Evolutionary conservation across 2,888 invertebrate genomes (phyloP), one percentile per base, ranked within the genome.

Genomic region (Melolontha melolontha): DNA sequence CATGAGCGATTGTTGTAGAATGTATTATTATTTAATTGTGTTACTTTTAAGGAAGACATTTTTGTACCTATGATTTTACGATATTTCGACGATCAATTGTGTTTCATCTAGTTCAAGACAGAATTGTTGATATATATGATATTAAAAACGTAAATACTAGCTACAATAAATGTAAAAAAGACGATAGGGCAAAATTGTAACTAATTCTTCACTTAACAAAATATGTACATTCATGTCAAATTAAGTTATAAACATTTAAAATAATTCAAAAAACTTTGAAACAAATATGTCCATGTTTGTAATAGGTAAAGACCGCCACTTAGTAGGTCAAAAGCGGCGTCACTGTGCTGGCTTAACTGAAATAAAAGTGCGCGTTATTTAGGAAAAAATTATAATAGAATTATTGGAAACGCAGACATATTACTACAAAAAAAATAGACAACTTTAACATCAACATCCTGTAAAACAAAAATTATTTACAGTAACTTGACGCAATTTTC

Each of bases 1-100:
- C 66, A 51, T 59, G 49, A 59, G 34, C 47, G 54, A 59, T 59
- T 66, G 50, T 39, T 66, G 41, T 59, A 66, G 55, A 39, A 57
- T 64, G 27, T 29, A 27, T 41, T 40, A 27, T 51, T 10, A 12
- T 64, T 34, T 55, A 7, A 16, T 40, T 57, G 16, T 2, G 14
- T 57, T 54, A 34, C 34, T 34, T 34, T 34, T 1, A 34, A 44
- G 47, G 17, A 0, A 29, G 27, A 14, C 14, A n/a, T 44, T 34
- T 34, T 17, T n/a, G 22, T 49, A 47, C 39, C 29, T 62, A 62
- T 62, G 47, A 42, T 62, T 62, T 44, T 1, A 41, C 10, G 29
- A 12, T 59, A 44, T 5, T 17, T 7, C 17, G 17, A 59, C 42
- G 12, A 44, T 14, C 27, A 44, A 44, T 47, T 14, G n/a, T 17